Evolutionary conservation across 2,797 vertebrate species (phyloP).

Genomic region (Sebastes vulpes): DNA sequence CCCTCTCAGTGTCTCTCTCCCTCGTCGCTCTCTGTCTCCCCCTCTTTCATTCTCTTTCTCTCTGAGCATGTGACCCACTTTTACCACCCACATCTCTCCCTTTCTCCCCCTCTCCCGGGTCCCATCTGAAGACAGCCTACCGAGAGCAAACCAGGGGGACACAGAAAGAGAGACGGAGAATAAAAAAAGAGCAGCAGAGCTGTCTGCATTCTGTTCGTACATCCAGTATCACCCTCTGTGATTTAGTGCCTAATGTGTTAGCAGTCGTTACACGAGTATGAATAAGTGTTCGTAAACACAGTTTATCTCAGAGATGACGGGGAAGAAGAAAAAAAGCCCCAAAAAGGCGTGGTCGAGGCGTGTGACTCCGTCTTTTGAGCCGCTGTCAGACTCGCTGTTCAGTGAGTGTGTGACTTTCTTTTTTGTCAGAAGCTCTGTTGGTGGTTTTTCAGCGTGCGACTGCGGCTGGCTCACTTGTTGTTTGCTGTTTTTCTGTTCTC

Average conservation of each 20-base stretch:
- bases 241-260: slow-evolving; percentile 31
- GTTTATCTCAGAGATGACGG: slow-evolving; percentile 16
- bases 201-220: slow-evolving; percentile 24
- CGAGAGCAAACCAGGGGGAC: slow-evolving; percentile 80
- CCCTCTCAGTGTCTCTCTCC: slow-evolving; percentile 59
- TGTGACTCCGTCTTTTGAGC: slow-evolving; percentile 29
- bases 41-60: slow-evolving; percentile 59
- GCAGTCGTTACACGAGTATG: slow-evolving; percentile 18
- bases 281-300: slow-evolving; percentile 44
- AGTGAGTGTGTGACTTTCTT: slow-evolving; percentile 31
- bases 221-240: slow-evolving; percentile 24
- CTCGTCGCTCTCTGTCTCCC: slow-evolving; percentile 29
- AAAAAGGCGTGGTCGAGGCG: slow-evolving; percentile 12
- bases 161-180: slow-evolving; percentile 40
- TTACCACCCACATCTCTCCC: slow-evolving; percentile 76
- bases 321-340: background rate
- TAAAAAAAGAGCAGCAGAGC: slow-evolving; percentile 57
- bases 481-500: slow-evolving; percentile 26
- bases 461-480: slow-evolving; percentile 6
- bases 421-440: slow-evolving; percentile 61
- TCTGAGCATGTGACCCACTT: slow-evolving; percentile 85
- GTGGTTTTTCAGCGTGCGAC: slow-evolving; percentile 46
- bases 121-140: slow-evolving; percentile 83
- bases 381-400: slow-evolving; percentile 44
- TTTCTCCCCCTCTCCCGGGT: slow-evolving; percentile 62